Evolutionary conservation across 2,888 invertebrate genomes (phyloP).

Genomic region (Tupiocoris notatus): DNA sequence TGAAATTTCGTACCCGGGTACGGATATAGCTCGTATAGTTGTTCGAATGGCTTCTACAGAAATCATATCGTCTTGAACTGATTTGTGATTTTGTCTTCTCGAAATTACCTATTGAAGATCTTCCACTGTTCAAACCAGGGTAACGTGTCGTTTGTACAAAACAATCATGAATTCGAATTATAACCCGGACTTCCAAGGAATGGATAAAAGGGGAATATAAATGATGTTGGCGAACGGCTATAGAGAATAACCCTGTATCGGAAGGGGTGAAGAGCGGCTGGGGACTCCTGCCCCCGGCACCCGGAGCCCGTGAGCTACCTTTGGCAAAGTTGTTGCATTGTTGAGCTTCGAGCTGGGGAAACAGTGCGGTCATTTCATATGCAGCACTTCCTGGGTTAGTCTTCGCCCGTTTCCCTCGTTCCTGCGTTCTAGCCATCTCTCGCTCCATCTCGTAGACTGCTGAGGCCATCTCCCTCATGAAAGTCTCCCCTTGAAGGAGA

Average conservation of each 20-base stretch:
- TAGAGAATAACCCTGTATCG: not conserved
- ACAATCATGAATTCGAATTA: not conserved
- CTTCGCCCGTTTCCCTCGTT: not conserved
- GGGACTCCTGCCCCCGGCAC: not conserved
- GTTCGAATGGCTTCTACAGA: too few relatives aligned
- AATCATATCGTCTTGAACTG: too few relatives aligned
- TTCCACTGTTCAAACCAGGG: too few relatives aligned
- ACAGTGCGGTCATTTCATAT: slow-evolving; percentile 42
- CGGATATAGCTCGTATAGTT: too few relatives aligned
- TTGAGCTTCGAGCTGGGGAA: slow-evolving; percentile 31
- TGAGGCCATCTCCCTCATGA: not conserved
- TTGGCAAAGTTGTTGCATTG: slow-evolving; percentile 31
- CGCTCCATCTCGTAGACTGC: too few relatives aligned
- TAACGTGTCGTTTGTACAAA: not conserved
- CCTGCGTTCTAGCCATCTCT: slow-evolving; percentile 1
- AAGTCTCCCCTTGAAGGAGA: not conserved
- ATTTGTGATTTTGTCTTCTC: too few relatives aligned
- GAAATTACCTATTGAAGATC: slow-evolving; percentile 13
- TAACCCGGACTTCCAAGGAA: not conserved
- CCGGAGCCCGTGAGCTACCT: not conserved
- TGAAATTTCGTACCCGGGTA: too few relatives aligned
- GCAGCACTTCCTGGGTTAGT: slow-evolving; percentile 17
- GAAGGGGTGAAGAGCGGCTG: not conserved
- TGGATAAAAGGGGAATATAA: slow-evolving; percentile 13
- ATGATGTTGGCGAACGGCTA: slow-evolving; percentile 3